Evolutionary conservation across 2,113 vertebrate genomes (phyloP).

Genomic region (Crypturellus undulatus): DNA sequence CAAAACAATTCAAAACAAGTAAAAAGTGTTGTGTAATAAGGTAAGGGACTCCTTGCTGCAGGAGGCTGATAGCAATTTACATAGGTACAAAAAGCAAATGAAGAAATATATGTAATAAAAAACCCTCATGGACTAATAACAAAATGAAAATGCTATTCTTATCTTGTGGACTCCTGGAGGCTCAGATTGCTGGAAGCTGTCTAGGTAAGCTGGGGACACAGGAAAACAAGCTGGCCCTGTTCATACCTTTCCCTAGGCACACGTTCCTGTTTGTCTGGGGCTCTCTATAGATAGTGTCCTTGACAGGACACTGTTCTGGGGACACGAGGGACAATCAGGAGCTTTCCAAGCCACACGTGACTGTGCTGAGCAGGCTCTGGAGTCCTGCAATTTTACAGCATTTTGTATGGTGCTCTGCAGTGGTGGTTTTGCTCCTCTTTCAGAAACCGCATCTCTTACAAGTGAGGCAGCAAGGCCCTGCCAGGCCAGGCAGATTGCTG

Average conservation of each 20-base stretch:
- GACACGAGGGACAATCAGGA: background rate
- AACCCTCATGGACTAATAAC: background rate
- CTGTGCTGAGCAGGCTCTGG: background rate
- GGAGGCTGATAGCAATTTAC: background rate
- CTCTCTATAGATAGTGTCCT: background rate
- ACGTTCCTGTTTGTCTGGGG: background rate
- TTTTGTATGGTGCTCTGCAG: background rate
- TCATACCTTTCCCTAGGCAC: background rate
- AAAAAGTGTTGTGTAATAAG: background rate
- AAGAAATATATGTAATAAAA: background rate
- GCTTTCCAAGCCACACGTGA: background rate
- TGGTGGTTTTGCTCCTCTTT: background rate
- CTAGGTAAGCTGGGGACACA: background rate
- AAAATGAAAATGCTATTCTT: background rate
- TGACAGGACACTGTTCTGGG: background rate
- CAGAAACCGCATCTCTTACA: background rate
- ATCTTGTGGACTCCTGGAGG: background rate
- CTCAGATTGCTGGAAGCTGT: background rate
- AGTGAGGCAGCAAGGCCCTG: background rate
- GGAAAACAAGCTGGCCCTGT: background rate
- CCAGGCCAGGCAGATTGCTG: background rate
- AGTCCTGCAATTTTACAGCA: fast-evolving
- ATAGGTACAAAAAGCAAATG: background rate
- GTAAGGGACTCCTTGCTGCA: background rate
- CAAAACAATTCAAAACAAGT: background rate